These are phyloP conservation scores for Emmelina monodactyla DNA, from an alignment of 2,888 invertebrate genomes.

Conservation along the genomic window DNA sequence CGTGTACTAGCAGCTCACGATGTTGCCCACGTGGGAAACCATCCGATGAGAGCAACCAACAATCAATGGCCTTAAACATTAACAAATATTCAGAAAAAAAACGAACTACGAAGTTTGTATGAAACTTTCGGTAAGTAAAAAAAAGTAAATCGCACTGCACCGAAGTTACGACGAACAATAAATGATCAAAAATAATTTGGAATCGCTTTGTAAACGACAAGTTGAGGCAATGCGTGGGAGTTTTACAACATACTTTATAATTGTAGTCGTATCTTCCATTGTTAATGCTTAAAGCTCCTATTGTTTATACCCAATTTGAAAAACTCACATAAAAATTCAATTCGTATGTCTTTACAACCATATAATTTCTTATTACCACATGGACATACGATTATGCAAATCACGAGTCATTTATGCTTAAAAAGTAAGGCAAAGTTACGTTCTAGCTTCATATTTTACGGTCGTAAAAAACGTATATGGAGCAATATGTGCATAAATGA, in stretches of 20 bases:
- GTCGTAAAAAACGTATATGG: constrained; percentile 62
- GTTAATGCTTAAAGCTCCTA: background rate
- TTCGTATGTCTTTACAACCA: constrained; percentile 33
- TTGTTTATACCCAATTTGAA: background rate
- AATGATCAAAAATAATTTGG: too few relatives aligned
- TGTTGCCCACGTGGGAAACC: constrained; percentile 44
- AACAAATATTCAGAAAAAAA: too few relatives aligned
- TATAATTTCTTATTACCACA: constrained; percentile 46
- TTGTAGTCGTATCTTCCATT: background rate
- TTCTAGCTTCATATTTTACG: constrained; percentile 61
- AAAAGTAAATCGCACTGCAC: too few relatives aligned
- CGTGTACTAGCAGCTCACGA: constrained; percentile 40
- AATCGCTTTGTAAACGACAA: too few relatives aligned
- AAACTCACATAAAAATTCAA: background rate
- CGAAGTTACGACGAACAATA: too few relatives aligned
- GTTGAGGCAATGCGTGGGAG: constrained; percentile 6
- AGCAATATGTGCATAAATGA: constrained; percentile 65
- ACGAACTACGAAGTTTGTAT: too few relatives aligned
- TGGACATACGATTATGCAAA: constrained; percentile 59
- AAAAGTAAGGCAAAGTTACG: constrained; percentile 38
- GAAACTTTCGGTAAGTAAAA: too few relatives aligned
- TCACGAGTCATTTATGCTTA: constrained; percentile 45
- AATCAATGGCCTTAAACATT: too few relatives aligned
- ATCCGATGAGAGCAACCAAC: constrained; percentile 18
- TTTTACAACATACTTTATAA: constrained; percentile 1